Evolutionary conservation across 2,113 vertebrate genomes (phyloP), one percentile per base, ranked within the genome.

Genomic region (Coracopsis vasa): DNA sequence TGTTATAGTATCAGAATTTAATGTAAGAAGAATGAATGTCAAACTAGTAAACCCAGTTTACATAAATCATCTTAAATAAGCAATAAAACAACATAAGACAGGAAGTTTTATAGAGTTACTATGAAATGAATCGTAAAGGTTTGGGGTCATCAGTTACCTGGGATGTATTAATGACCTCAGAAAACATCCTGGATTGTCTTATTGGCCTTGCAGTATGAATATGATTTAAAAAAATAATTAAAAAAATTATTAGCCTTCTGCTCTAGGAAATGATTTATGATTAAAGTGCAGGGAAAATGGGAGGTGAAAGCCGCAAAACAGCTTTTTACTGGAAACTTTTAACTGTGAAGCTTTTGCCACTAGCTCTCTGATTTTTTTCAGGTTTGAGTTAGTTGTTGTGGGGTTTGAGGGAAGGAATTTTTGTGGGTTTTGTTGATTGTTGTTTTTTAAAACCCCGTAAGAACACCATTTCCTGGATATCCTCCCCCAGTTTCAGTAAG

Each of bases 41-140:
- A 89, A 79, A 25, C 21, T 89, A 86, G 47, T 72, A 93, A 93
- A 79, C 13, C 14, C n/a, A 75, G 25, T 75, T 94, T 80, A 64
- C 25, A 72, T 67, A 88, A 72, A 82, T 79, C 25, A 62, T 44
- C 31, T 88, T 91, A 89, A 96, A 84, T 67, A 88, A 92, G 61
- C 42, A 81, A 71, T 61, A 81, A 74, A 85, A 25, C 33, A 81
- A 54, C 27, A 47, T 16, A 79, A 13, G 11, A 42, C 41, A 75
- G 33, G 53, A 91, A 77, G 39, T 60, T 86, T 90, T 53, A 86
- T 31, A 71, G 33, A 58, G 13, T 48, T 81, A 41, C 70, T 60
- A 56, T 21, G 17, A 86, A 83, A 88, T 72, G 3, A 77, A 74
- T 87, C 29, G 19, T 65, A 73, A 81, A 66, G 8, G 45, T 95